These are phyloP conservation scores for Myotis planiceps DNA, from an alignment of 2,797 vertebrate species.

Conservation along the genomic window DNA sequence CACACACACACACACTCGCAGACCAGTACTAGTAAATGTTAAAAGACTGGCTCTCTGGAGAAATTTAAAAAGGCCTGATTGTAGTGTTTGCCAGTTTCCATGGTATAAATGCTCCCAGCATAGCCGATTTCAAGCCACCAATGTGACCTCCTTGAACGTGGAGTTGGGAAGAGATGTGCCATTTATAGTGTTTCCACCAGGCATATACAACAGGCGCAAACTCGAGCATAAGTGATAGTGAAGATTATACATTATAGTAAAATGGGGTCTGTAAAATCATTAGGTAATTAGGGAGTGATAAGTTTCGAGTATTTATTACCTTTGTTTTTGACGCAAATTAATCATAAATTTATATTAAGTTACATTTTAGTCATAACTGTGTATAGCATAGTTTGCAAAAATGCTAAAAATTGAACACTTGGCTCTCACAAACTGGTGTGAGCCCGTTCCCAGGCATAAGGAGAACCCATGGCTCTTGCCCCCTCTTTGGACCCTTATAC, in stretches of 20 bases:
- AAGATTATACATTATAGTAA: not conserved
- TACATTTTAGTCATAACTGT: constrained; percentile 25
- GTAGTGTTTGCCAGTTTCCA: not conserved
- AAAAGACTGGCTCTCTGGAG: not conserved
- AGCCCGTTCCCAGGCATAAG: not conserved
- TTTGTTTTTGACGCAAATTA: not conserved
- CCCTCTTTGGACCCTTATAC: not conserved
- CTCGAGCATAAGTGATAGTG: not conserved
- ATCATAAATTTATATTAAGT: not conserved
- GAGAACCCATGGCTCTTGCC: too few relatives aligned
- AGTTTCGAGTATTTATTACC: not conserved
- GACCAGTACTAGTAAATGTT: not conserved
- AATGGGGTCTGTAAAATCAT: not conserved
- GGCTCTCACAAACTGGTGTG: not conserved
- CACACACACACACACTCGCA: too few relatives aligned
- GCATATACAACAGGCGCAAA: not conserved
- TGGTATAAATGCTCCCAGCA: not conserved
- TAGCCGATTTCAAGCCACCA: not conserved
- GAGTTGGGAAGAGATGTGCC: not conserved
- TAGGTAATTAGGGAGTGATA: not conserved
- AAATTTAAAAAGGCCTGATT: not conserved
- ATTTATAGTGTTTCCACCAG: not conserved
- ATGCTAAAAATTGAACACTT: not conserved
- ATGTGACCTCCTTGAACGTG: not conserved
- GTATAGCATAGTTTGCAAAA: not conserved